Conservation (phyloP, 2,888 invertebrate genomes). For the Shargacucullia verbasci region DNA sequence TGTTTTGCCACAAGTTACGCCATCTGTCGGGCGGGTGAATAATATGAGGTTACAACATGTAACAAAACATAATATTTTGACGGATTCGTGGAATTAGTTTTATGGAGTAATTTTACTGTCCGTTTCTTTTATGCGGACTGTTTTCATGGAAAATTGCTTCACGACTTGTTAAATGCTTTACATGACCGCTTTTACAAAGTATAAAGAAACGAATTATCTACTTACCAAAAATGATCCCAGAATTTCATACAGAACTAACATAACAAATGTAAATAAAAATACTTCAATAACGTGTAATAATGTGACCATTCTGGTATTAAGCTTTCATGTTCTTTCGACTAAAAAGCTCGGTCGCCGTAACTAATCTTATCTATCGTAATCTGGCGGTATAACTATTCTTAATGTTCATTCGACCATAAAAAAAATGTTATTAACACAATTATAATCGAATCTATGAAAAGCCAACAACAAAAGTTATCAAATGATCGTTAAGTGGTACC, state of each 20-base stretch:
- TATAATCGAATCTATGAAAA: slow-evolving; percentile 71
- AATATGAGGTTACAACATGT: slow-evolving; percentile 31
- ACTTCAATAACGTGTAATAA: slow-evolving; percentile 17
- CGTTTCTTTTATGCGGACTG: slow-evolving; percentile 1
- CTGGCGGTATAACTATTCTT: slow-evolving; percentile 61
- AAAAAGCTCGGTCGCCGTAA: slow-evolving; percentile 61
- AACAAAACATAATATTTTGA: slow-evolving; percentile 23
- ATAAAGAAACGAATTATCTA: no score
- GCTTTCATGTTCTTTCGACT: slow-evolving; percentile 51
- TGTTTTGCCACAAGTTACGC: slow-evolving; percentile 77
- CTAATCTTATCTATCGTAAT: slow-evolving; percentile 66
- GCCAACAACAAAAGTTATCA: slow-evolving; percentile 77
- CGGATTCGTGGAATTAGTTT: slow-evolving; percentile 10
- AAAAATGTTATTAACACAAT: slow-evolving; percentile 69
- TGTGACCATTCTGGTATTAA: slow-evolving; percentile 53
- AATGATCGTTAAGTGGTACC: slow-evolving; percentile 77
- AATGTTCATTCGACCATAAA: slow-evolving; percentile 57
- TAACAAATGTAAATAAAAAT: slow-evolving; percentile 12
- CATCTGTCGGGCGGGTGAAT: slow-evolving; percentile 71
- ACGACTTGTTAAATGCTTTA: no score
- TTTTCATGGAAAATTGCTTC: slow-evolving; percentile 9
- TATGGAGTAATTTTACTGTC: slow-evolving; percentile 10
- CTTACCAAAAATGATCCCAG: no score
- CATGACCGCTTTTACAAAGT: no score
- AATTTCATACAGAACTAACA: no score